Evolutionary conservation across 2,113 vertebrate species (phyloP).

Genomic region (Acrocephalus kingi): DNA sequence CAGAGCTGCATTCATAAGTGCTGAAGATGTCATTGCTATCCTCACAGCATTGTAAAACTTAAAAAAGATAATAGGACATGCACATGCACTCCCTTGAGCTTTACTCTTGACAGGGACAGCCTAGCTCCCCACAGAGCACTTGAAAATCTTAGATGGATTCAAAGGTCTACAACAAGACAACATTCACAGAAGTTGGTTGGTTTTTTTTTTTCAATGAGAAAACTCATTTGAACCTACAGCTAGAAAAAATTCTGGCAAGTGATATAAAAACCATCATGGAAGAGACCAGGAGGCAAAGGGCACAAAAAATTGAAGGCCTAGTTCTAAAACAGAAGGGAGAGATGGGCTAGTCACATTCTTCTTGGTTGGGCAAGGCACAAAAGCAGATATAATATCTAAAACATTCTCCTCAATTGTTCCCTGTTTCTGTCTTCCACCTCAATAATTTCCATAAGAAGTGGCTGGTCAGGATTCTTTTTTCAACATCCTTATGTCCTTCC

Average conservation of each 20-base stretch:
- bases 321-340: background rate
- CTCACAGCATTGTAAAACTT: background rate
- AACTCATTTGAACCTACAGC: background rate
- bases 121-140: fast-evolving
- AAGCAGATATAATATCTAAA: background rate
- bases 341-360: background rate
- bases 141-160: background rate
- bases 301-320: background rate
- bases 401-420: background rate
- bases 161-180: background rate
- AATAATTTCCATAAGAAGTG: background rate
- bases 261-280: background rate
- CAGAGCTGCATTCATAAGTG: background rate
- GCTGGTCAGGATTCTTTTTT: background rate
- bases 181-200: background rate
- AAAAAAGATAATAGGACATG: background rate
- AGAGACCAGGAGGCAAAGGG: background rate
- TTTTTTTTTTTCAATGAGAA: background rate
- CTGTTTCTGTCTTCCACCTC: background rate
- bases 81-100: background rate
- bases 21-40: background rate
- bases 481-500: background rate
- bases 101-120: background rate
- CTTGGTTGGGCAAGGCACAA: fast-evolving
- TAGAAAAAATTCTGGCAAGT: background rate